Percentiles rank a stretch among this genome's conserved stretches.
Conservation (phyloP, 2,797 vertebrate genomes). For the Otolemur crassicaudatus region DNA sequence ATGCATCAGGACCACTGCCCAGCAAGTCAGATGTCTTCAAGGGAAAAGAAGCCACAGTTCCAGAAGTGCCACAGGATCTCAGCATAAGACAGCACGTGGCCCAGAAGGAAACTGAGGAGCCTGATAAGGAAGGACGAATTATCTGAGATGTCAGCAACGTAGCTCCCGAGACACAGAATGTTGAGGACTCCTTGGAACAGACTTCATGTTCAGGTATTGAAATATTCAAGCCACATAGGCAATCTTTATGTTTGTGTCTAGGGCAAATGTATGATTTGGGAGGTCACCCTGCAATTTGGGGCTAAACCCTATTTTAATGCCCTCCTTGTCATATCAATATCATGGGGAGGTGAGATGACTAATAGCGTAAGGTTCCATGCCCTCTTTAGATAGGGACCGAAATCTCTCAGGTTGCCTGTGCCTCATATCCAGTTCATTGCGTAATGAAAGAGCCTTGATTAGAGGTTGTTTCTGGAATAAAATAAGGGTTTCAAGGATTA, state of each 20-base stretch:
- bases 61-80: neutral
- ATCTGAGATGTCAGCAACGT: constrained; percentile 12
- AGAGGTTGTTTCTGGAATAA: constrained; percentile 2
- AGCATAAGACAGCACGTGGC: neutral
- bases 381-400: neutral
- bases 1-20: neutral
- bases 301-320: constrained; percentile 28
- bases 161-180: neutral
- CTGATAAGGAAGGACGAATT: neutral
- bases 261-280: neutral
- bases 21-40: constrained; percentile 30
- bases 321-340: neutral
- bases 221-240: neutral
- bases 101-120: constrained; percentile 20
- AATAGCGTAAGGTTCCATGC: neutral
- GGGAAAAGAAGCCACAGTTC: constrained; percentile 10
- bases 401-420: neutral
- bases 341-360: constrained; percentile 14
- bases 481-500: neutral
- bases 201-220: constrained; percentile 8
- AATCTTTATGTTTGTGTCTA: neutral
- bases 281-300: constrained; percentile 35
- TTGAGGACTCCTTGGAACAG: constrained; percentile 18
- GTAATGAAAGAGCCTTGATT: neutral
- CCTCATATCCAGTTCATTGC: neutral